Conservation (phyloP, 2,888 invertebrate genomes). For the Drosophila parthenogenetica region DNA sequence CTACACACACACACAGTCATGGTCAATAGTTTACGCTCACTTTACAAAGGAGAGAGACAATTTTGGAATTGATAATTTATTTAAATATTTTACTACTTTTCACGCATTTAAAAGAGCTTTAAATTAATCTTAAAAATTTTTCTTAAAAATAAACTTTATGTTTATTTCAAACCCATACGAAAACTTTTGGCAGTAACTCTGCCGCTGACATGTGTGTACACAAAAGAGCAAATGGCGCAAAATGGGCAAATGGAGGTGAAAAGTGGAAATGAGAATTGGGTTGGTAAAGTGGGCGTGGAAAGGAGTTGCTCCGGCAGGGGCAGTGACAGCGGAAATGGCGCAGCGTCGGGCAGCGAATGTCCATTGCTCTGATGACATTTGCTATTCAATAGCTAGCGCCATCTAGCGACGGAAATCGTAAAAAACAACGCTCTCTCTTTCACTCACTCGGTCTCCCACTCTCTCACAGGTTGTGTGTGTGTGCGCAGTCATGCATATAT, state of each 20-base stretch:
- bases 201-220: neutral
- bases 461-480: slow-evolving; percentile 15
- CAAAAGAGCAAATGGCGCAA: neutral
- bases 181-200: neutral
- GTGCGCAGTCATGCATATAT: slow-evolving; percentile 64
- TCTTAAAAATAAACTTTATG: too few relatives aligned
- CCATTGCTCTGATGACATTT: slow-evolving; percentile 48
- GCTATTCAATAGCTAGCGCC: slow-evolving; percentile 52
- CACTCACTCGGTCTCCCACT: neutral
- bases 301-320: neutral
- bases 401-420: slow-evolving; percentile 69
- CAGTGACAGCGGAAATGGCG: slow-evolving; percentile 50
- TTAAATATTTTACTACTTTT: neutral
- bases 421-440: slow-evolving; percentile 25
- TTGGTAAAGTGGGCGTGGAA: neutral
- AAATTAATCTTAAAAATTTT: too few relatives aligned
- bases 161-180: neutral
- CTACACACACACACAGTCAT: slow-evolving; percentile 13
- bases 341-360: slow-evolving; percentile 58
- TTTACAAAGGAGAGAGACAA: too few relatives aligned
- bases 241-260: neutral
- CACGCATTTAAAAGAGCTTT: too few relatives aligned
- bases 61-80: too few relatives aligned
- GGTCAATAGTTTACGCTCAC: neutral
- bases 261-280: neutral